Percentiles rank a stretch among this genome's conserved stretches.
Conservation (phyloP, 2,113 vertebrate species). For the Rhabdomys dilectus region DNA sequence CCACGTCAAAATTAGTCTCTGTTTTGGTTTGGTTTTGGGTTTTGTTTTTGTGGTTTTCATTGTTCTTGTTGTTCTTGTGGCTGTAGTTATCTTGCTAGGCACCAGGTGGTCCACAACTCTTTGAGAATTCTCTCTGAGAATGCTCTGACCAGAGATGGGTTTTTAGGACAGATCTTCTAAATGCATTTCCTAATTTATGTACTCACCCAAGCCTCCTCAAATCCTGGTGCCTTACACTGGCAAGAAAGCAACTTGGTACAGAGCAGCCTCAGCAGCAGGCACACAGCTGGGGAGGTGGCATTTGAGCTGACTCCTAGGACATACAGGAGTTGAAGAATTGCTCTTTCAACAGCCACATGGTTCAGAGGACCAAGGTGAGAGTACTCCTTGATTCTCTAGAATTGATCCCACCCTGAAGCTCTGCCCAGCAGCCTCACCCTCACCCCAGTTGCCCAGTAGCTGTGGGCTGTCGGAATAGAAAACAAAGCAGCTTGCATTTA, state of each 20-base stretch:
- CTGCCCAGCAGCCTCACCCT: neutral
- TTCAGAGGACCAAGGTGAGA: neutral
- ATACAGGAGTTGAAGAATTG: neutral
- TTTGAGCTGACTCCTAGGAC: neutral
- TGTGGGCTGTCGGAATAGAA: neutral
- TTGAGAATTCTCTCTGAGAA: neutral
- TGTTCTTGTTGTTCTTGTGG: neutral
- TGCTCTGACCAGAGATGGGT: neutral
- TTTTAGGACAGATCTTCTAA: neutral
- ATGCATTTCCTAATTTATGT: neutral
- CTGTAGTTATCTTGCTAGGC: neutral
- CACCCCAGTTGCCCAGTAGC: neutral
- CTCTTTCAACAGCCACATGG: neutral
- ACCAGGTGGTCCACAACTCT: neutral
- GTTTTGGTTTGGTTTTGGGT: no score
- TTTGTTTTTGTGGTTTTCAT: neutral
- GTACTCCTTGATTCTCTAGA: neutral
- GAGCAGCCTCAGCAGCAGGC: neutral
- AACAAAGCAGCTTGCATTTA: slow-evolving; percentile 6
- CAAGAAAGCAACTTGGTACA: neutral
- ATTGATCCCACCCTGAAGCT: neutral
- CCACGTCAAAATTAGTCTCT: neutral
- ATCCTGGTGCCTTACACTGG: neutral
- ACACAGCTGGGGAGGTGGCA: neutral
- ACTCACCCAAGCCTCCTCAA: neutral